Evolutionary conservation across 2,888 invertebrate genomes (phyloP), one percentile per base, ranked within the genome.

Genomic region (Tetropium fuscum): DNA sequence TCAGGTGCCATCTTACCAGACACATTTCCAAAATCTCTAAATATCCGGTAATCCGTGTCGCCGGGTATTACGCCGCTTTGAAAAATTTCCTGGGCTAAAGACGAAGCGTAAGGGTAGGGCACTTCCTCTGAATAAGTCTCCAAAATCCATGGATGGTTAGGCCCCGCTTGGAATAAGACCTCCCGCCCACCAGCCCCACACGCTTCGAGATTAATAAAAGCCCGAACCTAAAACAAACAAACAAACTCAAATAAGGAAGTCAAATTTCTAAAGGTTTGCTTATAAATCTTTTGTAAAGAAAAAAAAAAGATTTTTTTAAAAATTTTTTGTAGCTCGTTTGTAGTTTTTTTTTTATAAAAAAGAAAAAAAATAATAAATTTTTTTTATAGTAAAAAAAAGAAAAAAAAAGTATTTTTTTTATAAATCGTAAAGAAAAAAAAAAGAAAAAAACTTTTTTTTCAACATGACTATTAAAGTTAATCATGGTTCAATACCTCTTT

Each of bases 11-110:
- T 63, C 68, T 72, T 77, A 91, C 94, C 94, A 68, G 95, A 92
- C 53, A 95, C 83, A 66, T 90, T 86, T 49, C 94, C 95, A 83
- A 90, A 94, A 83, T 95, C 95, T 66, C 95, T 84, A 82, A 94
- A 95, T 76, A 96, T 92, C 65, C 95, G 86, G 83, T 91, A 96
- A 83, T 96, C 96, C 0, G 96, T 96, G 81, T 96, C 96, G n/a
- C 93, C 93, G 22, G 95, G 95, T 64, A 96, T 90, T 66, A 94
- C 85, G 3, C 95, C 94, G 79, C 90, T 91, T 82, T 94, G 90
- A 84, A 96, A 96, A 74, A 96, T 87, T 84, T 96, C 95, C 83
- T 96, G 95, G 64, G 91, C 92, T 68, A 92, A 82, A 32, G 91
- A 90, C 40, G 93, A 91, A 19, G 94, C 94, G 82, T 90, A 93